phyloP scores from a whole-genome alignment of 2,113 vertebrate species.

The Grus americana region DNA sequence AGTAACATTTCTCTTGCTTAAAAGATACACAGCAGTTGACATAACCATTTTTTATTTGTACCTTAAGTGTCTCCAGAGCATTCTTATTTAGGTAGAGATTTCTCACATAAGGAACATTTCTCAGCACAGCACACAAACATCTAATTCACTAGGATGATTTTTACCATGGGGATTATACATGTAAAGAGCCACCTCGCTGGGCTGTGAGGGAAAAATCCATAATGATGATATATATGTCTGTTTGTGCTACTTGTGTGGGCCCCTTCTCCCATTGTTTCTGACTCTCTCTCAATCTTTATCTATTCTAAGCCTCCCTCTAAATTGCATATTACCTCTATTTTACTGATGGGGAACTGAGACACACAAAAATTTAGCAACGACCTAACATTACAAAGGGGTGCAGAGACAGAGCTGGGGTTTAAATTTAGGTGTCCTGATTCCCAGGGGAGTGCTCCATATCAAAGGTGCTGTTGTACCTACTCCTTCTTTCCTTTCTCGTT shows the following conservation, averaged over 20 bases:
- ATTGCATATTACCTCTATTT: background rate
- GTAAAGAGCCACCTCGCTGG: constrained; percentile 54
- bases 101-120: constrained; percentile 56
- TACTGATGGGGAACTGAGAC: background rate
- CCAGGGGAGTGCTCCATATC: background rate
- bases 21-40: constrained; percentile 67
- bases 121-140: constrained; percentile 50
- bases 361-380: background rate
- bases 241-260: background rate
- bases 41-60: constrained; percentile 68
- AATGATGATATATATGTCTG: constrained; percentile 31
- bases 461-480: background rate
- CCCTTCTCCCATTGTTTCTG: background rate
- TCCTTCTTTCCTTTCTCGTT: background rate
- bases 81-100: constrained; percentile 65
- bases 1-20: constrained; percentile 64
- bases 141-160: constrained; percentile 66
- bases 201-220: constrained; percentile 46
- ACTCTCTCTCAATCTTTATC: background rate
- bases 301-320: background rate
- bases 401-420: background rate
- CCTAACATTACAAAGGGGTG: background rate
- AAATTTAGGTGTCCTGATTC: background rate
- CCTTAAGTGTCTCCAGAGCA: constrained; percentile 68
- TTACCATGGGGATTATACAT: constrained; percentile 53